Percentiles rank a stretch among this genome's conserved stretches.
phyloP scores from a whole-genome alignment of 2,113 vertebrate species.

The Vulpes ferrilata region DNA sequence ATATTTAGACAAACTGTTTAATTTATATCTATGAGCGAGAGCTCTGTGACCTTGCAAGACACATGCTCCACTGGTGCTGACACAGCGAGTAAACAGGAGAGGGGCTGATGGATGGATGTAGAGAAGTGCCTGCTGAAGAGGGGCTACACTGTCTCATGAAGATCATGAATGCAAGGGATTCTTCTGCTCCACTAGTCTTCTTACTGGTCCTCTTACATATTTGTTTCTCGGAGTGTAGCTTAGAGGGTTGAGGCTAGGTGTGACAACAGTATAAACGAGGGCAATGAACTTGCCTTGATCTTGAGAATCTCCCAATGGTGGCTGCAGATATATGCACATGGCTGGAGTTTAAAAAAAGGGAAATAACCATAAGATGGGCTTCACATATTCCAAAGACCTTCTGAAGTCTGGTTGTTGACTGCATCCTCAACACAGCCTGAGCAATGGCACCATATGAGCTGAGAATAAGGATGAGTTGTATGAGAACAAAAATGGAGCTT shows the following conservation, averaged over 20 bases:
- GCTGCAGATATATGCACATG: conserved; percentile 3
- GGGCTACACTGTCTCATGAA: background rate
- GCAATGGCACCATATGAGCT: conserved; percentile 66
- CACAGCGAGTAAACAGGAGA: background rate
- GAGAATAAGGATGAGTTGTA: conserved; percentile 31
- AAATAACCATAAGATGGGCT: conserved; percentile 58
- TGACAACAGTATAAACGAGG: conserved; percentile 25
- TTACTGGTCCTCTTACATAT: conserved; percentile 20
- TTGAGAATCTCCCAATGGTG: background rate
- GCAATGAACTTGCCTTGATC: background rate
- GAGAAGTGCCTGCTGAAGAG: background rate
- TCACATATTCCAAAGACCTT: conserved; percentile 70
- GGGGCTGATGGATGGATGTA: background rate
- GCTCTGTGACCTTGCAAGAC: background rate
- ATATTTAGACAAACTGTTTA: background rate
- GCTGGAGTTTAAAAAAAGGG: conserved; percentile 58
- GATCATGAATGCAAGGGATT: background rate
- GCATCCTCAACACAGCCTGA: conserved; percentile 46
- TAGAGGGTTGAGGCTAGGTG: conserved; percentile 24
- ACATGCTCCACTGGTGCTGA: background rate
- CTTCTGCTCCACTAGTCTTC: background rate
- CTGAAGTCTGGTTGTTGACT: conserved; percentile 29
- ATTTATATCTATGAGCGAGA: background rate
- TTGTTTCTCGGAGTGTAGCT: conserved; percentile 36
- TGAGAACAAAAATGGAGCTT: conserved; percentile 11